phyloP scores from a whole-genome alignment of 2,113 vertebrate species.

The Rhinoderma darwinii region DNA sequence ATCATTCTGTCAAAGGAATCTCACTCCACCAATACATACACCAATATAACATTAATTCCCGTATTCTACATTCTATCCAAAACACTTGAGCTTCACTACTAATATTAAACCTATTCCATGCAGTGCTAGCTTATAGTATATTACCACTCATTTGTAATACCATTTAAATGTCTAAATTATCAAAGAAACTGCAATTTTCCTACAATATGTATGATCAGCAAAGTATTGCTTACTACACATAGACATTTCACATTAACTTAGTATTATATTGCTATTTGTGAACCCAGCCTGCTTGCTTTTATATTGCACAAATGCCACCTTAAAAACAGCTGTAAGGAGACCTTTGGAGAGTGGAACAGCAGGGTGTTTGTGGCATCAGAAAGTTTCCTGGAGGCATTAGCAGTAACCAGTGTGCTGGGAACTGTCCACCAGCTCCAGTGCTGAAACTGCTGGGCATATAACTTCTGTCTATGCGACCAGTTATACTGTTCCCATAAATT shows the following conservation, averaged over 20 bases:
- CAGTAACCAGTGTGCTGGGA: slow-evolving; percentile 8
- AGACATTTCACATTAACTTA: neutral
- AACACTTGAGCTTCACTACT: neutral
- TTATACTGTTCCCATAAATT: neutral
- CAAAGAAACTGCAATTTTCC: neutral
- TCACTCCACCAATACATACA: neutral
- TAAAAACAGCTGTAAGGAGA: neutral
- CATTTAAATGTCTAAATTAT: neutral
- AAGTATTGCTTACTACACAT: neutral
- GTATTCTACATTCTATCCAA: neutral
- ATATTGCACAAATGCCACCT: neutral
- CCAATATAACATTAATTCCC: too few relatives aligned
- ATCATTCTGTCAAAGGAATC: neutral
- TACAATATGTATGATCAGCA: neutral
- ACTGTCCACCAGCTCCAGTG: slow-evolving; percentile 33
- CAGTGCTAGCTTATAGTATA: neutral
- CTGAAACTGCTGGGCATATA: slow-evolving; percentile 21
- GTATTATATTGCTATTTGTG: neutral
- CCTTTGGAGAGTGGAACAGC: slow-evolving; percentile 13
- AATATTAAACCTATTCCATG: neutral
- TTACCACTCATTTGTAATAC: neutral
- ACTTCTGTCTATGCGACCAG: neutral
- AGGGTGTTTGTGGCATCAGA: slow-evolving; percentile 38
- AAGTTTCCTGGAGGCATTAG: slow-evolving; percentile 42
- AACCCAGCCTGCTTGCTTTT: neutral